Evolutionary conservation across 92 coral and sea anemone species (phyloP), one percentile per base, ranked within the genome.

Genomic region (Epizoanthus rinbou): DNA sequence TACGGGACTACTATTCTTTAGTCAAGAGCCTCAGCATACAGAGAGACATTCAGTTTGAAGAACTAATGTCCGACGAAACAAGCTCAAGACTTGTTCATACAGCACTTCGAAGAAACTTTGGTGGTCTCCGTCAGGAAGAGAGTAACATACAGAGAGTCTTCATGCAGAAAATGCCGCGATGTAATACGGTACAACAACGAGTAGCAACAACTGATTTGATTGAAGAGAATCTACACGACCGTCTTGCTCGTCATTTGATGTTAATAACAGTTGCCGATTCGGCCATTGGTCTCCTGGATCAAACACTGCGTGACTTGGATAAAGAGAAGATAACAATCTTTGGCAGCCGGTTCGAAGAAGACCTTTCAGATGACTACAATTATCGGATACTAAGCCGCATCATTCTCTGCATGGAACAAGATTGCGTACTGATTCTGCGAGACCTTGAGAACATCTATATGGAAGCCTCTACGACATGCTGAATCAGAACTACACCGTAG

Each of bases 391-490:
- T 96, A 22, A 96, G 99, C 87, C 99, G 98, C 25, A 96, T 96
- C 62, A 96, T 96, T 54, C 91, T 96, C 22, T 96, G 98, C 89
- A 96, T 96, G 99, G 99, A 96, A 65, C 92, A 91, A 47, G 95
- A 93, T 75, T 93, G 94, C 67, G 90, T 96, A 10, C 93, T 96
- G 2, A 96, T 96, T 37, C 76, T 96, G 9, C 94, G 99, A 19
- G 99, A 96, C 64, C 89, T 96, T 54, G 98, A 96, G 74, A 92
- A 83, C 84, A 91, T 96, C 84, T 96, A 96, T 96, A 96, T 74
- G 99, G 99, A 86, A 96, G 99, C 85, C 90, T 96, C 73, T 96
- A 96, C 72, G 99, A 96, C 84, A 96, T 96, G 99, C 87, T 96
- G 10, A 96, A 96, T 80, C 98, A 95, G 88, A 95, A 95, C 68